Conservation (phyloP, 2,888 invertebrate species). For the Frankliniella intonsa region DNA sequence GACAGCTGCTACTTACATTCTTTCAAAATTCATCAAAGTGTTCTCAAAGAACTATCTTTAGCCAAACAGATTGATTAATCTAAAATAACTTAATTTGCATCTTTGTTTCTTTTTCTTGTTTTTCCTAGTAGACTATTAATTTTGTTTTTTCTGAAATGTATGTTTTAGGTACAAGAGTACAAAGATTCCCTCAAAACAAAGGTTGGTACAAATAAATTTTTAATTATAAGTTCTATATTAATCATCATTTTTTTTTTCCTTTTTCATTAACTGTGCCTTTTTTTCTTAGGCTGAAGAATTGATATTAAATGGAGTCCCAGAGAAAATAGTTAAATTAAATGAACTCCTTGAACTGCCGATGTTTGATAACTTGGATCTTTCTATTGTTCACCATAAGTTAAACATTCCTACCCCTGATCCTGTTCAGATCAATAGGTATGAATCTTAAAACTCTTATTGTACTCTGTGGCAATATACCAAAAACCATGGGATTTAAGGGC, state of each 20-base stretch:
- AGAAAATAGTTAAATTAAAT: constrained; percentile 87
- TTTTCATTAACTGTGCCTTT: constrained; percentile 27
- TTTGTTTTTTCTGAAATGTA: constrained; percentile 32
- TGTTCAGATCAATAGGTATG: constrained; percentile 53
- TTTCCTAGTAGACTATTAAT: not conserved
- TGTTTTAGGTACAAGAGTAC: constrained; percentile 78
- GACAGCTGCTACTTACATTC: not conserved
- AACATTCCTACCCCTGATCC: constrained; percentile 89
- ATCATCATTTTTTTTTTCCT: not conserved
- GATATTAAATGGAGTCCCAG: constrained; percentile 84
- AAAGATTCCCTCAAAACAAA: constrained; percentile 82
- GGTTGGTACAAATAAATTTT: constrained; percentile 44
- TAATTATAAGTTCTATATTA: constrained; percentile 27
- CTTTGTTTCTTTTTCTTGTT: not conserved
- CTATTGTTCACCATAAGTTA: constrained; percentile 72
- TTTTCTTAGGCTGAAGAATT: constrained; percentile 68
- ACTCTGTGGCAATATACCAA: not conserved
- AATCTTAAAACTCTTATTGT: constrained; percentile 27
- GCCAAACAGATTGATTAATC: not conserved
- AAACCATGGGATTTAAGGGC: too few species aligned
- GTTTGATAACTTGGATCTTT: constrained; percentile 72
- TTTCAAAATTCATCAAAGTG: not conserved
- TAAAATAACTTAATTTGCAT: not conserved
- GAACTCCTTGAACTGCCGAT: constrained; percentile 76
- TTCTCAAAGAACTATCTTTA: not conserved